Evolutionary conservation across 30 jellyfish, hydroid and myxozoan species (phyloP).

Genomic region (Rhopilema esculentum): DNA sequence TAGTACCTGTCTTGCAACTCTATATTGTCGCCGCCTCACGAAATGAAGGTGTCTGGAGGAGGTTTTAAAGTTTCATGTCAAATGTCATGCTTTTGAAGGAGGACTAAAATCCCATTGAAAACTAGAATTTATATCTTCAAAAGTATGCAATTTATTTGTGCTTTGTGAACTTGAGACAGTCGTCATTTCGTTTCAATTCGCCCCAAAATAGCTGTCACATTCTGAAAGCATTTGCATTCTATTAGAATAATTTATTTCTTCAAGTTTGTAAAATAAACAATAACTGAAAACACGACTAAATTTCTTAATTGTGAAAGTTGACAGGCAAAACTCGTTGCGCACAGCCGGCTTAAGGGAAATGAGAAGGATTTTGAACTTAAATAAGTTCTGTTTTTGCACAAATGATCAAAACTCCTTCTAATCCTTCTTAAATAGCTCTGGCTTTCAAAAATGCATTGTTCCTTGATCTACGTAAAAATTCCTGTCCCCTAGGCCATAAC

Average conservation of each 20-base stretch:
- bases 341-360: background rate
- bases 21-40: background rate
- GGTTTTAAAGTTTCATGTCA: background rate
- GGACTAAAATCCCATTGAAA: too few species aligned
- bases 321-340: too few species aligned
- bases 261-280: too few species aligned
- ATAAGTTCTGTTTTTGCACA: background rate
- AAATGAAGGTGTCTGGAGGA: background rate
- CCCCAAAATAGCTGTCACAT: too few species aligned
- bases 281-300: background rate
- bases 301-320: too few species aligned
- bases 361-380: background rate
- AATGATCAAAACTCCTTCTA: background rate
- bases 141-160: too few species aligned
- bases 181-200: too few species aligned
- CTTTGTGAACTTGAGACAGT: too few species aligned
- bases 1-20: background rate
- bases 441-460: background rate
- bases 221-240: too few species aligned
- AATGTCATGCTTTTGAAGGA: background rate
- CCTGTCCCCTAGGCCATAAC: background rate
- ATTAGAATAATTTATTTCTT: too few species aligned
- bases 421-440: background rate
- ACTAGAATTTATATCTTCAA: too few species aligned
- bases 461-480: background rate